Conservation (phyloP, 2,888 invertebrate species). For the Carpatolechia fugitivella region DNA sequence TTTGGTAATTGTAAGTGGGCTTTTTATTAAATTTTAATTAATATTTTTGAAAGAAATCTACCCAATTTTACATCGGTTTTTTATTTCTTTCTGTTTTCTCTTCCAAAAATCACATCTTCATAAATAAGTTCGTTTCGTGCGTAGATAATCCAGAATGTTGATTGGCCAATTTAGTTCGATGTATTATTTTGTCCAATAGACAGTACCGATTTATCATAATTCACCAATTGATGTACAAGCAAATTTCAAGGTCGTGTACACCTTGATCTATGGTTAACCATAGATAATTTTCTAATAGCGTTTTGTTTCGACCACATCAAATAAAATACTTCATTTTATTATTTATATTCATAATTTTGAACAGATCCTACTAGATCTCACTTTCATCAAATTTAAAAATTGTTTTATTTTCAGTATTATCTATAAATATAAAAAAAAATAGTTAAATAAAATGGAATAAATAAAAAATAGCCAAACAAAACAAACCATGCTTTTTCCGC, state of each 20-base stretch:
- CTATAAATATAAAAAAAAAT: too few relatives aligned
- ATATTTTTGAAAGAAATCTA: constrained; percentile 45
- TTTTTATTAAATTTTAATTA: constrained; percentile 33
- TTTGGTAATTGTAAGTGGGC: constrained; percentile 35
- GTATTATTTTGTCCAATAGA: not conserved
- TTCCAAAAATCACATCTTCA: not conserved
- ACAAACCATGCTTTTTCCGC: not conserved
- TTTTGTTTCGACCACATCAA: not conserved
- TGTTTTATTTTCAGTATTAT: too few relatives aligned
- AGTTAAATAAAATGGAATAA: too few relatives aligned
- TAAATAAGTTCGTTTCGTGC: not conserved
- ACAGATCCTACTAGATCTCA: too few relatives aligned
- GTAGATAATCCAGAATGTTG: not conserved
- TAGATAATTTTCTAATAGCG: not conserved
- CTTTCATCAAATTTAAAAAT: too few relatives aligned
- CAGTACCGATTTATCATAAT: not conserved
- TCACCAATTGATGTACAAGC: not conserved
- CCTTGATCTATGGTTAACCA: too few relatives aligned
- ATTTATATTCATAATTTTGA: too few relatives aligned
- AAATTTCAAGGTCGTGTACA: not conserved
- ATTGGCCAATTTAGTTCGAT: not conserved
- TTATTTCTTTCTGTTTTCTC: constrained; percentile 47
- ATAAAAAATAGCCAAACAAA: not conserved
- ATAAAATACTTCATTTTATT: too few relatives aligned
- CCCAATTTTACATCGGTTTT: constrained; percentile 46